Base-by-base conservation (phyloP, 64 coral and sea anemone species). In the Pachyseris speciosa region DNA sequence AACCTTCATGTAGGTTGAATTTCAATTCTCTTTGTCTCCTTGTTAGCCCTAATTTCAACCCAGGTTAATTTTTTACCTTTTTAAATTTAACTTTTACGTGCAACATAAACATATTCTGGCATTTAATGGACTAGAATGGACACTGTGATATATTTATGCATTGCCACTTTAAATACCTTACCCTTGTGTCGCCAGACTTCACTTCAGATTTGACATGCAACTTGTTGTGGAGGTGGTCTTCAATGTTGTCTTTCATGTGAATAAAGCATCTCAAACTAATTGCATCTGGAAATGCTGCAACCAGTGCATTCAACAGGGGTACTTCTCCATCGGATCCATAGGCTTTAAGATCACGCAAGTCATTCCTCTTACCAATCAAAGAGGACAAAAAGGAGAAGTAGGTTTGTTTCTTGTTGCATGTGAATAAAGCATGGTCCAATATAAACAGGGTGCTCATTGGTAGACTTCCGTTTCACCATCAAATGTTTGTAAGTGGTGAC, bases 311-410 rank as follows among this genome's bases (percentile, higher is more conserved):
- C 33, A 90, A 64, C 0, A 90, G 39, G 30, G 88, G 20, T 12
- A 90, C 1, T 39, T 90, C 88, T 25, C 88, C 88, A 80, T 70
- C 88, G 7, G 74, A 68, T 37, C 88, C 74, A 80, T 90, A 90
- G 39, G 74, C 72, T 80, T 90, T 40, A 38, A 90, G 74, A 38
- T 80, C 58, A 28, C 36, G 33, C 10, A 90, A 36, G 17, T 13
- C 9, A 9, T 32, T 51, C 24, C 22, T 80, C 74, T 90, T 80
- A 12, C 74, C 74, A 9, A 79, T 39, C 27, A 89, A 50, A 65
- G 26, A 66, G 22, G 88, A 90, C 30, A 69, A 28, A 41, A 90
- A 90, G 15, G 48, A 25, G 25, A 51, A 90, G 30, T 90, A 90
- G 34, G 6, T 90, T 38, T 90, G 24, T 15, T 50, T 53, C 48